Percentiles rank a stretch among this genome's conserved stretches.
phyloP scores from a whole-genome alignment of 2,113 vertebrate genomes.

The Lamprotornis superbus region DNA sequence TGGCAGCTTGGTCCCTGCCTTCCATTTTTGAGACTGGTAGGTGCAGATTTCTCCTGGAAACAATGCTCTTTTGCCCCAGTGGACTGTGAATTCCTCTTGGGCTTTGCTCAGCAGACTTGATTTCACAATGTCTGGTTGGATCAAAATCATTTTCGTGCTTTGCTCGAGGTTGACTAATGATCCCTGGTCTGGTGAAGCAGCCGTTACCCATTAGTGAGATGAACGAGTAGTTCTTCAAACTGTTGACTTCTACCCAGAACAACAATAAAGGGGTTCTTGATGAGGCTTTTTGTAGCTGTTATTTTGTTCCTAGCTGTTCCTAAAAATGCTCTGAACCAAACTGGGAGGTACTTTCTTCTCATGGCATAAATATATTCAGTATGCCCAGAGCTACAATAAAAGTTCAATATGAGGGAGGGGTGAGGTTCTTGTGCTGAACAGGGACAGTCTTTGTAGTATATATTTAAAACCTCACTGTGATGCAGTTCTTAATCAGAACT shows the following conservation, averaged over 20 bases:
- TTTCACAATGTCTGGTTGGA: slow-evolving; percentile 33
- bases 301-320: not conserved
- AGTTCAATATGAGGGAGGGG: not conserved
- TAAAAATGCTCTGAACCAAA: not conserved
- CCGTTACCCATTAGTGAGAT: slow-evolving; percentile 13
- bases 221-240: not conserved
- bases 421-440: not conserved
- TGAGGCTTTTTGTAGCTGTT: not conserved
- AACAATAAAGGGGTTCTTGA: not conserved
- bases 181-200: not conserved
- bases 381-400: not conserved
- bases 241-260: slow-evolving; percentile 2
- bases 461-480: not conserved
- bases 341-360: not conserved
- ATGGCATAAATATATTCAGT: not conserved
- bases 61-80: not conserved
- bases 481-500: not conserved
- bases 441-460: not conserved
- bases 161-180: slow-evolving; percentile 5
- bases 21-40: not conserved
- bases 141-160: not conserved
- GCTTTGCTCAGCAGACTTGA: not conserved
- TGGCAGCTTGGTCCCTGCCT: not conserved
- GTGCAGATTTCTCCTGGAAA: not conserved
- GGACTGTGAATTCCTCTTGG: not conserved